phyloP scores from a whole-genome alignment of 2,888 invertebrate genomes.

The Eristalis intricaria region DNA sequence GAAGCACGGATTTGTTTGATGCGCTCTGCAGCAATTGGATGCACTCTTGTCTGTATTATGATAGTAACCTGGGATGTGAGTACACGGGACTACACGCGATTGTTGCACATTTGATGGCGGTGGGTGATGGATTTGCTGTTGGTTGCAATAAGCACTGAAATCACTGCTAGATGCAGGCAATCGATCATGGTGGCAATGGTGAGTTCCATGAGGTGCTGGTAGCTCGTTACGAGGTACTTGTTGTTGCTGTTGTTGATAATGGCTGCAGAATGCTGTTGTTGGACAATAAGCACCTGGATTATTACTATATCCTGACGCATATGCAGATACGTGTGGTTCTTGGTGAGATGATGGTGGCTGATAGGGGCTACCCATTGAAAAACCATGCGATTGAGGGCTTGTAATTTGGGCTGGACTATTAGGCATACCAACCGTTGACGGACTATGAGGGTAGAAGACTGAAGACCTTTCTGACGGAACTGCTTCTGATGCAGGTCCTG shows the following conservation, averaged over 20 bases:
- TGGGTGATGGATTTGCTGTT: slow-evolving; percentile 20
- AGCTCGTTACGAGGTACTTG: slow-evolving; percentile 13
- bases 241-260: slow-evolving; percentile 64
- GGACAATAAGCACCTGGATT: slow-evolving; percentile 8
- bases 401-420: slow-evolving; percentile 72
- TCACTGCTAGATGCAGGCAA: slow-evolving; percentile 10
- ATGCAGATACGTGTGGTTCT: slow-evolving; percentile 43
- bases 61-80: slow-evolving; percentile 71
- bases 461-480: slow-evolving; percentile 51
- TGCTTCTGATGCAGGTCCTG: slow-evolving; percentile 6
- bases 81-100: slow-evolving; percentile 44
- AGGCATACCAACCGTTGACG: slow-evolving; percentile 54
- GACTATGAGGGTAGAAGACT: slow-evolving; percentile 58
- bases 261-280: slow-evolving; percentile 64
- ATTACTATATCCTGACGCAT: slow-evolving; percentile 15
- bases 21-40: slow-evolving; percentile 67
- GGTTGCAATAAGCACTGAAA: slow-evolving; percentile 13
- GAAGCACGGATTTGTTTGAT: slow-evolving; percentile 11
- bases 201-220: slow-evolving; percentile 8
- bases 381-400: slow-evolving; percentile 74
- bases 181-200: slow-evolving; percentile 36
- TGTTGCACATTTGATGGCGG: slow-evolving; percentile 26
- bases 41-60: slow-evolving; percentile 73
- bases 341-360: slow-evolving; percentile 57
- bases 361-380: slow-evolving; percentile 73